Base-by-base conservation (phyloP, 1,140 invertebrate genomes). In the Matsumurasca onukii region DNA sequence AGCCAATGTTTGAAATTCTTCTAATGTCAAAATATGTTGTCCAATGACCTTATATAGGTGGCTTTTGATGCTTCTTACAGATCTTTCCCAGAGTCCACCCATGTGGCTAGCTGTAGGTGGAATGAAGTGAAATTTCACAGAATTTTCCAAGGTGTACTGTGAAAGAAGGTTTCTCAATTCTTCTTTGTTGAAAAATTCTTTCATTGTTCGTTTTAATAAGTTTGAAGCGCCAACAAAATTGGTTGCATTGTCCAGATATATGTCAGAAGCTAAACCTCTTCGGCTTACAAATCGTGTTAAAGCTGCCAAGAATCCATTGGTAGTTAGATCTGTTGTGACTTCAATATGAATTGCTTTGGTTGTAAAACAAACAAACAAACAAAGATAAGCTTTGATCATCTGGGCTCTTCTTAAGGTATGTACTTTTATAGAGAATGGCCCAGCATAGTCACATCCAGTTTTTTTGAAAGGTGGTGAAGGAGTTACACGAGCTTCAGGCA, bases 331-430 rank as follows among this genome's bases (percentile, higher is more conserved):
- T 12, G n/a, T 31, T 3, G 71, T 65, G 20, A 72, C 13, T 63
- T 73, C 70, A 0, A 73, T 34, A 65, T 71, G 71, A 29, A 72
- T 24, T 12, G 72, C 67, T 45, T 71, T 68, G 17, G 68, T 66
- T 3, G 34, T 29, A n/a, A 71, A 52, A 30, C 66, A 70, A 1
- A 69, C 48, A 51, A 73, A 72, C 0, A 72, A 12, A 25, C 52
- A 70, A 27, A 73, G 34, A 45, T 70, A 73, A 9, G 25, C 34
- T 48, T 72, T 74, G 9, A 45, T 45, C 9, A n/a, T 9, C 9
- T n/a, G 9, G n/a, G 39, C n/a, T 45, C 39, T 45, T 9, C 39
- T 9, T 45, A 45, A n/a, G n/a, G 9, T 45, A n/a, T 45, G 9
- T 45, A n/a, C 9, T 45, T 45, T 45, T 45, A 45, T n/a, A 9